Evolutionary conservation across 92 coral and sea anemone genomes (phyloP).

Genomic region (Epizoanthus illoricatus): DNA sequence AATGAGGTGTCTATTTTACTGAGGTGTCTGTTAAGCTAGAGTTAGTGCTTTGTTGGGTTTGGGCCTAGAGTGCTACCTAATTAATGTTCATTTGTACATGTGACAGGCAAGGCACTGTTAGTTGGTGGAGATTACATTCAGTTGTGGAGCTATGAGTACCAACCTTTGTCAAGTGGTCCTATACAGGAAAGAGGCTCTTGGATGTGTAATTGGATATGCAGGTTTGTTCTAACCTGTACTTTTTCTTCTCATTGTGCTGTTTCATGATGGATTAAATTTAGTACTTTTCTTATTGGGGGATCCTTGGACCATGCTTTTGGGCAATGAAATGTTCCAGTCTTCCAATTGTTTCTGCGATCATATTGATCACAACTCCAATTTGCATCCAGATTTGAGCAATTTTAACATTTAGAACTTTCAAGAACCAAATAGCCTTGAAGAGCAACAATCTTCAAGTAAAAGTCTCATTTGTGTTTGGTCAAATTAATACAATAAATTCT

Average conservation of each 20-base stretch:
- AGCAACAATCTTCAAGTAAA: no score
- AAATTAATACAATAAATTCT: no score
- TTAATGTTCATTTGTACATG: not conserved
- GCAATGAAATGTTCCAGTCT: no score
- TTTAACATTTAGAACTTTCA: no score
- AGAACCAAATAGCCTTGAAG: no score
- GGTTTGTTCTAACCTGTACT: constrained; percentile 45
- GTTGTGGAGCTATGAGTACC: constrained; percentile 85
- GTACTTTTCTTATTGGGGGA: not conserved
- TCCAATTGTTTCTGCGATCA: no score
- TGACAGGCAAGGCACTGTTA: constrained; percentile 74
- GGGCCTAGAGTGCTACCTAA: not conserved
- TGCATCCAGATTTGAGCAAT: no score
- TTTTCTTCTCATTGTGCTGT: not conserved
- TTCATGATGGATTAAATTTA: not conserved
- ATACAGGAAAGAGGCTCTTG: constrained; percentile 59
- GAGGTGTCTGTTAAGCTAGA: no score
- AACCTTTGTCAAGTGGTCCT: constrained; percentile 34
- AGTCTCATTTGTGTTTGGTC: no score
- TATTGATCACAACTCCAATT: no score
- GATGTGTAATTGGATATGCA: constrained; percentile 93
- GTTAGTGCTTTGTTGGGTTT: not conserved
- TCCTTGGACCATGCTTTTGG: no score
- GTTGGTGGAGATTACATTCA: constrained; percentile 94
- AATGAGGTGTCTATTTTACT: no score